These are phyloP conservation scores for Hemicentrotus pulcherrimus DNA, from an alignment of 35 echinoderm and acorn worm genomes.

Conservation along the genomic window DNA sequence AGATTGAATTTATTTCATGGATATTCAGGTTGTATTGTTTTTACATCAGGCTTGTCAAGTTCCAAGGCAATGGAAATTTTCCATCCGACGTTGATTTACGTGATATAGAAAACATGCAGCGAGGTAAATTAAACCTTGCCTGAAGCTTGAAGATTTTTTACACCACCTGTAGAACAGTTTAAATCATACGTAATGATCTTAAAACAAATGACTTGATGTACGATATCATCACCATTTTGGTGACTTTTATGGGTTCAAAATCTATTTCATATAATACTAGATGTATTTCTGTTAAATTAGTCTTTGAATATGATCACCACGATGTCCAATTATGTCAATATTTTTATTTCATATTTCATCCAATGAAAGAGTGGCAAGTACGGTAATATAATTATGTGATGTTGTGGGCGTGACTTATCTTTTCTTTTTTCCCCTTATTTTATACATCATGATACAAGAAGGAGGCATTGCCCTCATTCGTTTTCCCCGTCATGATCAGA, in stretches of 20 bases:
- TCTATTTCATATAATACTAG: background rate
- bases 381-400: too few species aligned
- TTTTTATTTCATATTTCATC: too few species aligned
- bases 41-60: background rate
- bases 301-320: too few species aligned
- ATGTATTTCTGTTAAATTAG: background rate
- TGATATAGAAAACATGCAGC: background rate
- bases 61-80: background rate
- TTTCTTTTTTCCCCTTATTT: too few species aligned
- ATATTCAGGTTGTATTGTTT: constrained; percentile 7
- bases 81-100: background rate
- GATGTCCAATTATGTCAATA: too few species aligned
- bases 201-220: background rate
- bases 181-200: background rate
- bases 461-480: too few species aligned
- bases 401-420: too few species aligned
- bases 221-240: background rate
- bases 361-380: too few species aligned
- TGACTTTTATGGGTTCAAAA: background rate
- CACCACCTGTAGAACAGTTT: background rate
- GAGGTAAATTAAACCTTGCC: background rate
- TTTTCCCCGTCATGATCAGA: too few species aligned
- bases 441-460: too few species aligned
- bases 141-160: background rate
- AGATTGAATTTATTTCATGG: background rate